phyloP scores from a whole-genome alignment of 2,113 vertebrate genomes.

The Eurystomus gularis region DNA sequence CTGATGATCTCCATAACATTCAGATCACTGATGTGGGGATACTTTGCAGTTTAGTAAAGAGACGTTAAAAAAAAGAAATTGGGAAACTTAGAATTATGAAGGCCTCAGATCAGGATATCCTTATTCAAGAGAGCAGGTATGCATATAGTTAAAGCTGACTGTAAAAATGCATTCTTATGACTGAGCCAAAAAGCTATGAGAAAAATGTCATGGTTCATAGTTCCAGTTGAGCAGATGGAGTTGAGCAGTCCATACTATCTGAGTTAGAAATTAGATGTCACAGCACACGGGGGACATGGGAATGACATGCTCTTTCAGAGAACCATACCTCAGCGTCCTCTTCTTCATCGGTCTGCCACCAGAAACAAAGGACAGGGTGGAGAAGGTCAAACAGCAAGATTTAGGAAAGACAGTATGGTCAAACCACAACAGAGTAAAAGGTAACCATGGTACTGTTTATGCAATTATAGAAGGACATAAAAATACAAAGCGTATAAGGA shows the following conservation, averaged over 20 bases:
- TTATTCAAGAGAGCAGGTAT: background rate
- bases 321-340: slow-evolving; percentile 85
- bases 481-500: background rate
- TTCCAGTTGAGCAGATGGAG: background rate
- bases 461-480: background rate
- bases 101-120: background rate
- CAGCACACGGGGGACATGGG: slow-evolving; percentile 19
- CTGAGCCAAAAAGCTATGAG: background rate
- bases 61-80: background rate
- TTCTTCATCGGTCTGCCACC: slow-evolving; percentile 90
- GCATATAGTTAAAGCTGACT: background rate
- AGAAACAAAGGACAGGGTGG: slow-evolving; percentile 54
- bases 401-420: slow-evolving; percentile 58
- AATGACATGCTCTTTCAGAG: slow-evolving; percentile 37
- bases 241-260: background rate
- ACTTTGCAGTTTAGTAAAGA: background rate
- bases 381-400: slow-evolving; percentile 71
- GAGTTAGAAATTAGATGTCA: slow-evolving; percentile 48
- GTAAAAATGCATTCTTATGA: background rate
- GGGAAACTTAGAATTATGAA: background rate
- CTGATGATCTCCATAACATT: background rate
- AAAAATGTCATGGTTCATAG: slow-evolving; percentile 11
- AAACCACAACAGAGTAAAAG: background rate
- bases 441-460: slow-evolving; percentile 23
- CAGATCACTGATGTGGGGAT: background rate